Evolutionary conservation across 2,797 vertebrate species (phyloP), one percentile per base, ranked within the genome.

Genomic region (Manis crassicaudata): DNA sequence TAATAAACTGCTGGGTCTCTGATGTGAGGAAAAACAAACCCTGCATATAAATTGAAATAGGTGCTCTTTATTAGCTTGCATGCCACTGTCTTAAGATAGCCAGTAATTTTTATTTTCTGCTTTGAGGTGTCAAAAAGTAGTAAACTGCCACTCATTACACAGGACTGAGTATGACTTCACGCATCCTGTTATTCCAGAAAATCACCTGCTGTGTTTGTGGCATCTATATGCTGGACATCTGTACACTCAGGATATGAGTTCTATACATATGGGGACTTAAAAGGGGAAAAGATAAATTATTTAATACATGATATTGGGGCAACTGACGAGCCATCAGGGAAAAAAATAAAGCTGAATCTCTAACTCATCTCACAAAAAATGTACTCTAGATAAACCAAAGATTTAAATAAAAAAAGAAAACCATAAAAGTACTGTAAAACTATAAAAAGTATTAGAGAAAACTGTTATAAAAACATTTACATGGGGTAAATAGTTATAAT

Each of bases 371-470:
- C 21, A 77, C 40, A 43, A 95, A 85, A 92, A 94, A 40, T 60
- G 14, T 86, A 86, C 21, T 85, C 23, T 18, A 60, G 23, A 93
- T 50, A 93, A 96, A 87, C 46, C 5, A 46, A 93, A 86, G 27
- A 79, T 82, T 92, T 89, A 62, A 84, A 81, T 89, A 73, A 52
- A 67, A 90, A 95, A 94, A 63, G n/a, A 80, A 93, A 96, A 32
- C 6, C 32, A 91, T 58, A 72, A 37, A 90, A 88, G 6, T 75
- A 92, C 60, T 82, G 50, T 85, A 40, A 96, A 88, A 85, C 37
- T 84, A 21, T 35, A 95, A 92, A 87, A 81, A 50, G 4, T 86
- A 65, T 60, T 77, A 79, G 75, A 77, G 60, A 88, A 92, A 92
- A 85, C 60, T 83, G 56, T 52, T 35, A 77, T 75, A 90, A 81